Evolutionary conservation across 2,797 vertebrate species (phyloP).

Genomic region (Semotilus atromaculatus): DNA sequence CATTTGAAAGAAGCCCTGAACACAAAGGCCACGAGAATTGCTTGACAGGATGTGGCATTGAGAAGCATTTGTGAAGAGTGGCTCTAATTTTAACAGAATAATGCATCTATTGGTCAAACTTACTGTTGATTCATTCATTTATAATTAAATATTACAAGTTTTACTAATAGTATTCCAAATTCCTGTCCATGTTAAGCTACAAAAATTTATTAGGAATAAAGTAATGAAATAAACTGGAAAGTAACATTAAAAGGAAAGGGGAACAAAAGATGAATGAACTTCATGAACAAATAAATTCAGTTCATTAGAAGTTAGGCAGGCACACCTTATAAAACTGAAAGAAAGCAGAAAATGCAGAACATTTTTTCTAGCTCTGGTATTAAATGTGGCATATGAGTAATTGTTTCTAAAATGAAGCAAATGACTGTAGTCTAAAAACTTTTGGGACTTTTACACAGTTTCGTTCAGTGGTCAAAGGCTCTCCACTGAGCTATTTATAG

Average conservation of each 20-base stretch:
- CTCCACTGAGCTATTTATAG: conserved; percentile 30
- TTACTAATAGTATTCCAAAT: neutral
- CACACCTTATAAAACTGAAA: conserved; percentile 29
- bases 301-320: neutral
- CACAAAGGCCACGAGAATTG: neutral
- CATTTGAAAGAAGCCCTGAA: neutral
- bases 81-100: neutral
- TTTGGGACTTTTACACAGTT: conserved; percentile 46
- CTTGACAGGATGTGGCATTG: neutral
- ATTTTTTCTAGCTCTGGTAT: conserved; percentile 33
- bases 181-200: neutral
- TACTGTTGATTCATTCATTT: neutral
- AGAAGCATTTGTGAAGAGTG: neutral
- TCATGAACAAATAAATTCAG: neutral
- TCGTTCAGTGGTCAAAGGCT: neutral
- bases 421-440: conserved; percentile 42
- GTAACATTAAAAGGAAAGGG: neutral
- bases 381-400: conserved; percentile 54
- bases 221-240: neutral
- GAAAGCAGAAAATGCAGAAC: conserved; percentile 31
- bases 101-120: neutral
- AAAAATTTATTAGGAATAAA: neutral
- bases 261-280: neutral
- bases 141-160: neutral
- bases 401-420: conserved; percentile 48